These are phyloP conservation scores for Pandemis cinnamomeana DNA, from an alignment of 2,888 invertebrate species.

Conservation along the genomic window DNA sequence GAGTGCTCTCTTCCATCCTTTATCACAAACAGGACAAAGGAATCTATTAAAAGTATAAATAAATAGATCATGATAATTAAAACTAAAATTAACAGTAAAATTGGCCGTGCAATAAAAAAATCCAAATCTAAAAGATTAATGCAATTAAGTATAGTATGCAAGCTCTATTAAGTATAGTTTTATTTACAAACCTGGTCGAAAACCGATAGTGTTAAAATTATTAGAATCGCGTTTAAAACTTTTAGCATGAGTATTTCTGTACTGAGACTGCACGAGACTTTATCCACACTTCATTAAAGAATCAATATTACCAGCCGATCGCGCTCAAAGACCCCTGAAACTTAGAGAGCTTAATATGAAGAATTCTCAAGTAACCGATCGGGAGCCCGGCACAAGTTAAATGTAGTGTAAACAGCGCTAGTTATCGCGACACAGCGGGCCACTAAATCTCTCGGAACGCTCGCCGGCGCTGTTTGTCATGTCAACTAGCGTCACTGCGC, in stretches of 20 bases:
- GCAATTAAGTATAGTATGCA: no score
- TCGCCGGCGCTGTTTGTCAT: constrained; percentile 66
- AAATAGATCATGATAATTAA: no score
- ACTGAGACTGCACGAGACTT: not conserved
- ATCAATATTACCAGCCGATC: constrained; percentile 21
- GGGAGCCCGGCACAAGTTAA: constrained; percentile 74
- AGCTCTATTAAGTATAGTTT: no score
- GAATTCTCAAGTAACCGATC: constrained; percentile 53
- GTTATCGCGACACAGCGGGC: constrained; percentile 73
- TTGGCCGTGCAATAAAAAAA: no score
- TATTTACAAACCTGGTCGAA: no score
- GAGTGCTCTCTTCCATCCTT: no score
- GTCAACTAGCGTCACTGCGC: constrained; percentile 64
- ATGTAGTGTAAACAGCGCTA: constrained; percentile 81
- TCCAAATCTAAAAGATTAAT: no score
- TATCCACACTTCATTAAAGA: not conserved
- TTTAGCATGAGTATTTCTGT: not conserved
- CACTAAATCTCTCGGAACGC: constrained; percentile 71
- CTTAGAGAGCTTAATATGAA: constrained; percentile 37
- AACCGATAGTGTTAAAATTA: no score
- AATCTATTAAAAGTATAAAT: no score
- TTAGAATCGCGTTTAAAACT: no score
- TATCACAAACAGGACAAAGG: no score
- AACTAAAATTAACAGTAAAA: no score
- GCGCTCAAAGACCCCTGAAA: constrained; percentile 27